Evolutionary conservation across 2,113 vertebrate species (phyloP), one percentile per base, ranked within the genome.

Genomic region (Chamaea fasciata): DNA sequence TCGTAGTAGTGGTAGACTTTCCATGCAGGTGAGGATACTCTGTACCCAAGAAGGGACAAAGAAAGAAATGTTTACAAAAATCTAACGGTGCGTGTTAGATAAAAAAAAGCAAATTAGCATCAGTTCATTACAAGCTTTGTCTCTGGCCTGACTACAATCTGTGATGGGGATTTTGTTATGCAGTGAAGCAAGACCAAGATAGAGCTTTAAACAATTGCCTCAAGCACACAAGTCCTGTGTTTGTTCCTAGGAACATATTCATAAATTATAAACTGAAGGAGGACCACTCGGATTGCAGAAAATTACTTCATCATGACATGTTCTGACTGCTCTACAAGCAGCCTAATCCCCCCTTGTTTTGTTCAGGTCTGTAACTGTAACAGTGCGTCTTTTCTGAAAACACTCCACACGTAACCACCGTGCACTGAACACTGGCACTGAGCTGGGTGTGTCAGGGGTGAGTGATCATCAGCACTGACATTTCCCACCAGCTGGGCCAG

Each of bases 121-220:
- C 37, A 35, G 42, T 91, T 87, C 60, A 60, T 64, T 44, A 24
- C 13, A 42, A 80, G 75, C 35, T 73, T 88, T 84, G 50, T 80
- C 30, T 79, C 67, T 67, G 82, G 59, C 70, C 71, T 83, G 64
- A 75, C 67, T 76, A 14, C 55, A 68, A 47, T 83, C 63, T 79
- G 46, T 33, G 63, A 53, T 2, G 2, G 30, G n/a, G 55, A 55
- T 69, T 91, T 87, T 82, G n/a, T 39, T 69, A 57, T 13, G 37
- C 50, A 82, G 56, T 28, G 63, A 49, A 93, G 89, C 28, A 60
- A 83, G 57, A 71, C 23, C 15, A 82, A 89, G 55, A 42, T 0
- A 41, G 37, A 87, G 63, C 46, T 87, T 85, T 77, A 93, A 95
- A 88, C 16, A 33, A 44, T 26, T 88, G 84, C 87, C 63, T 65